phyloP scores from a whole-genome alignment of 2,113 vertebrate species.

The Chinchilla lanigera region DNA sequence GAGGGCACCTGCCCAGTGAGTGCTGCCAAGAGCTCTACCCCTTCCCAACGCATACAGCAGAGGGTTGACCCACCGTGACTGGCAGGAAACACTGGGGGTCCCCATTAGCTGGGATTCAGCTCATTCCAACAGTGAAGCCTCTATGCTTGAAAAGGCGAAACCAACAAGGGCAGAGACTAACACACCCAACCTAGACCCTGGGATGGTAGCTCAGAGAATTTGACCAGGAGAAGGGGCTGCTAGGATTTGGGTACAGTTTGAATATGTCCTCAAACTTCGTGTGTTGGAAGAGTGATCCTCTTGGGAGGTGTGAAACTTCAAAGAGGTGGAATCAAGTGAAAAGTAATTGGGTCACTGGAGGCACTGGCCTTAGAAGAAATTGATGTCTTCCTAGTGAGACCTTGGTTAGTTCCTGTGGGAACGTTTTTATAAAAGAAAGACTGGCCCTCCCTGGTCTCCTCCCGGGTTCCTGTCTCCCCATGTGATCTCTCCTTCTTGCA shows the following conservation, averaged over 20 bases:
- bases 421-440: not conserved
- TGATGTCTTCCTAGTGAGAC: not conserved
- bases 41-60: not conserved
- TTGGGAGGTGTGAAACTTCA: not conserved
- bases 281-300: not conserved
- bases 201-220: not conserved
- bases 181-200: not conserved
- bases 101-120: not conserved
- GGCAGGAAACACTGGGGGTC: not conserved
- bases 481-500: not conserved
- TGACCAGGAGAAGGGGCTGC: not conserved
- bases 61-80: not conserved
- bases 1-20: not conserved
- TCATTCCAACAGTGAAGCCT: not conserved
- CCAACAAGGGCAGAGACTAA: not conserved
- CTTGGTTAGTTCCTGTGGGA: not conserved
- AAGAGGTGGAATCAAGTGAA: not conserved
- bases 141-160: not conserved
- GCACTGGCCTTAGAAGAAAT: not conserved
- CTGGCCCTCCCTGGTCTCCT: not conserved
- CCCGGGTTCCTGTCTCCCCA: not conserved
- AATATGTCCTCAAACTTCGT: not conserved
- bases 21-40: not conserved
- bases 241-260: not conserved
- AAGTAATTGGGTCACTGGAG: not conserved